Percentiles rank a stretch among this genome's conserved stretches.
These are phyloP conservation scores for Drosophila setifemur DNA, from an alignment of 1,140 invertebrate species.

Conservation along the genomic window DNA sequence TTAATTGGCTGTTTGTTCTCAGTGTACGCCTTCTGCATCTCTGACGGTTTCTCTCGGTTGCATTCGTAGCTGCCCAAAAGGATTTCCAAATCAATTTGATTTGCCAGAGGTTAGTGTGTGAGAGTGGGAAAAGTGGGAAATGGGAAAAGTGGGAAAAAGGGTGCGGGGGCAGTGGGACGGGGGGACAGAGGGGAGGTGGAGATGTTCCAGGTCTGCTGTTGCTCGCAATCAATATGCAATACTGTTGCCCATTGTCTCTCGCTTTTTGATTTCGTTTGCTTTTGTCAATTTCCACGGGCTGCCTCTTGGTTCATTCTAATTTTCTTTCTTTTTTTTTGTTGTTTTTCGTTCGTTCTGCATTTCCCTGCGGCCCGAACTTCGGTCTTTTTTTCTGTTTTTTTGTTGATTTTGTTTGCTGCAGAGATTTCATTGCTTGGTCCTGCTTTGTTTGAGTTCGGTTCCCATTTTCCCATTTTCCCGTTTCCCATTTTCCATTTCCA, in stretches of 20 bases:
- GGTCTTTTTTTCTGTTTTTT: background rate
- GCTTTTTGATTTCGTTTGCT: conserved; percentile 74
- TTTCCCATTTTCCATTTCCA: background rate
- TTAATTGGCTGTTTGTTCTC: background rate
- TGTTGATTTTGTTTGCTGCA: conserved; percentile 51
- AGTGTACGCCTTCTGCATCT: conserved; percentile 2
- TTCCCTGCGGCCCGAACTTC: conserved; percentile 2
- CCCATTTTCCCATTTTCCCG: no score
- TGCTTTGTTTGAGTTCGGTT: conserved; percentile 54
- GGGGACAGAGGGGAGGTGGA: background rate
- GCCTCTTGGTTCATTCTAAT: conserved; percentile 1
- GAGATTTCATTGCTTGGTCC: conserved; percentile 51
- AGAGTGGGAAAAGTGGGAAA: background rate
- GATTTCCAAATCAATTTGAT: conserved; percentile 76
- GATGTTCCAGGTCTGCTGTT: conserved; percentile 31
- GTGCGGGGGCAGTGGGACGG: background rate
- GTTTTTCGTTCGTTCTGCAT: background rate
- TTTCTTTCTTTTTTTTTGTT: background rate
- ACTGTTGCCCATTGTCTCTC: conserved; percentile 64
- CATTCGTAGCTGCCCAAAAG: conserved; percentile 51
- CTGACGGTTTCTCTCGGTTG: conserved; percentile 13
- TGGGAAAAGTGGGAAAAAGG: no score
- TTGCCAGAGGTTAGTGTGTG: conserved; percentile 38
- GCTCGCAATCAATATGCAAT: conserved; percentile 76
- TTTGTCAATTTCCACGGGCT: conserved; percentile 68